These are phyloP conservation scores for Phymorhynchus buccinoides DNA, from an alignment of 1,140 invertebrate genomes.

Conservation along the genomic window DNA sequence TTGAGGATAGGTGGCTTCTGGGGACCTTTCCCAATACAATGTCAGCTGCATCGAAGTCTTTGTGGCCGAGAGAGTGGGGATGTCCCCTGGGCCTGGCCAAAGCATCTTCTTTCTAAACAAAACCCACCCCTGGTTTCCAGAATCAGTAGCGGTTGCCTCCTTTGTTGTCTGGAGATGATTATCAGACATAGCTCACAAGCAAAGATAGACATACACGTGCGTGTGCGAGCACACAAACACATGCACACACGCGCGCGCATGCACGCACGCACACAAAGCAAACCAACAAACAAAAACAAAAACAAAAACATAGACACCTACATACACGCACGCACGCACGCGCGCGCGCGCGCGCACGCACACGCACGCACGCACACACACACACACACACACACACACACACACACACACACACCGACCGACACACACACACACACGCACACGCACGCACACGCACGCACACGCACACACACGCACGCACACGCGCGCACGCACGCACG, in stretches of 20 bases:
- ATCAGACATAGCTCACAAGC: too few relatives aligned
- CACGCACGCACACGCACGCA: background rate
- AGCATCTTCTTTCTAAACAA: too few relatives aligned
- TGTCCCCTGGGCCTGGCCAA: too few relatives aligned
- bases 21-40: too few relatives aligned
- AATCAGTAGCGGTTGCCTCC: too few relatives aligned
- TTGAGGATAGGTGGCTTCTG: too few relatives aligned
- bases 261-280: background rate
- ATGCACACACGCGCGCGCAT: background rate
- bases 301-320: background rate
- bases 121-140: too few relatives aligned
- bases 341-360: too few relatives aligned
- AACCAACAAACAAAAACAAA: background rate
- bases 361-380: too few relatives aligned
- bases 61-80: too few relatives aligned
- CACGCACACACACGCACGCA: slow-evolving; percentile 22
- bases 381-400: background rate
- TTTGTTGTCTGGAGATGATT: too few relatives aligned
- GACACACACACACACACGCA: background rate
- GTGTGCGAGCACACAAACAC: background rate
- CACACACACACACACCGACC: background rate
- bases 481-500: slow-evolving; percentile 13
- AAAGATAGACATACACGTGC: background rate
- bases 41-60: too few relatives aligned
- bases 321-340: background rate